Evolutionary conservation across 2,888 invertebrate genomes (phyloP), one percentile per base, ranked within the genome.

Genomic region (Drosophila bunnanda): DNA sequence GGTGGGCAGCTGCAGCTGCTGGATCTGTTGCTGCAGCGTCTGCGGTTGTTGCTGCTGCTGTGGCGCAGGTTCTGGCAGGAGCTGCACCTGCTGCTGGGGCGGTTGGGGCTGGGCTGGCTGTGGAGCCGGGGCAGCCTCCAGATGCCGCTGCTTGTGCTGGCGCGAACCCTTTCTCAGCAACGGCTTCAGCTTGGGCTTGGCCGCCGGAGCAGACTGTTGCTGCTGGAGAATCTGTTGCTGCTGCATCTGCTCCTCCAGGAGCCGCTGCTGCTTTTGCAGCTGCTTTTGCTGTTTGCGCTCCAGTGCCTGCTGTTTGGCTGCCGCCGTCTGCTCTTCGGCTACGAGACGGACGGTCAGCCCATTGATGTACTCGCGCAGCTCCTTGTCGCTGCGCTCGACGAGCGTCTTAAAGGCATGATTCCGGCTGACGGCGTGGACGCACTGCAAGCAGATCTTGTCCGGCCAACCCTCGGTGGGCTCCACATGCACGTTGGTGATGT

Each of bases 381-480:
- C 93, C 68, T 91, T 89, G 87, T 95, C 94, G 73, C 94, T 94
- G 43, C 94, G 93, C 84, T 94, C 94, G 12, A 94, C 94, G 66
- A 94, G 92, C 54, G 93, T 93, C 79, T 94, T 95, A 91, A 95
- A 95, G 30, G 95, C 94, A 88, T 94, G 94, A 84, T 94, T 94
- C n/a, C 95, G 93, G 0, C 94, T 94, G 22, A 95, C 94, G 81
- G 95, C 94, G 82, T 95, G 94, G 43, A 95, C 94, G 80, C 95
- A 95, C 82, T 95, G 94, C 17, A 94, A 92, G 69, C 95, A 95
- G 65, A 95, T 92, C 88, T 94, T 94, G 13, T 94, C 88, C 0
- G 95, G 95, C 82, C 95, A 93, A 1, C 94, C 94, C 73, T 95
- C 94, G 7, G 94, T 94, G 9, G 94, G 93, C 30, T 94, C 92